Evolutionary conservation across 2,113 vertebrate genomes (phyloP), one percentile per base, ranked within the genome.

Genomic region (Grammomys dolichurus): DNA sequence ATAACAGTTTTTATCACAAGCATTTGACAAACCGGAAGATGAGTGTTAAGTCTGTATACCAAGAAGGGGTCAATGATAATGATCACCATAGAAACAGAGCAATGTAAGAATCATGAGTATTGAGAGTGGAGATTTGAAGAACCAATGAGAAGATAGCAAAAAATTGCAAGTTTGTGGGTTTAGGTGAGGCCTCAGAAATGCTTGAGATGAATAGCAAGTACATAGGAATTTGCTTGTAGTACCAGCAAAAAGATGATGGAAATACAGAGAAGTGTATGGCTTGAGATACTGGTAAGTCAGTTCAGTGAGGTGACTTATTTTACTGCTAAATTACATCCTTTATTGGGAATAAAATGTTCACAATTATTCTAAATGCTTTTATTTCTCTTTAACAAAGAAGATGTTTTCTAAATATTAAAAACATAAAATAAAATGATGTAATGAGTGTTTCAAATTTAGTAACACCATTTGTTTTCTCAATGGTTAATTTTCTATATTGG

Each of bases 381-480:
- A 58, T 48, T 12, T 1, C 3, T 5, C 1, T 58, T 13, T 5
- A 17, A 63, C 6, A 89, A 13, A 90, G 14, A 80, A 85, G 31
- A 40, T 46, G 8, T 11, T 92, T 92, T 81, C 67, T 70, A 87
- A 80, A 92, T 65, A 2, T 63, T 80, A 80, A 73, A 87, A 94
- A 46, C 65, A 36, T 82, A 60, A 84, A 7, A 95, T 69, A 73
- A 7, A 96, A 85, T 86, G 16, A 77, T 72, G 48, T 4, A 40
- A 81, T 46, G 17, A 36, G 1, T 69, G 24, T 65, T 63, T 58
- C 46, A 56, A 20, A 92, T 92, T 54, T 13, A 73, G 9, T 28
- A 75, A 85, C 51, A 65, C 22, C n/a, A 46, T 7, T 22, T 75
- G 14, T 8, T 81, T 93, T 93, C 43, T 20, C 8, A 95, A 17